Conservation (phyloP, 2,113 vertebrate genomes). For the Clarias batrachus region DNA sequence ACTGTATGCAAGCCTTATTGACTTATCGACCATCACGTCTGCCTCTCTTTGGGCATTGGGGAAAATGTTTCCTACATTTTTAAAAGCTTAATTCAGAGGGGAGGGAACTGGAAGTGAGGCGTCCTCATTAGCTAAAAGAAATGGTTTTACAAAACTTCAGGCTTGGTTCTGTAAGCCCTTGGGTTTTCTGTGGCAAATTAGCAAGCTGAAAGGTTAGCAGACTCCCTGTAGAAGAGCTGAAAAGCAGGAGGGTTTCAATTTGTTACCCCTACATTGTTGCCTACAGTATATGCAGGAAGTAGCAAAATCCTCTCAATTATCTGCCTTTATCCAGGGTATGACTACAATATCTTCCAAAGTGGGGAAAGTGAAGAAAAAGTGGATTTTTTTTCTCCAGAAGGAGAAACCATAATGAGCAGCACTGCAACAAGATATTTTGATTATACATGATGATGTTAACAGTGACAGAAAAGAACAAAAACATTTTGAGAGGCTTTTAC, state of each 20-base stretch:
- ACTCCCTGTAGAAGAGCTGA: slow-evolving; percentile 26
- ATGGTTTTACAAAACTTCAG: slow-evolving; percentile 36
- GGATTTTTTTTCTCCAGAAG: no score
- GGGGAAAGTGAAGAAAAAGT: background rate
- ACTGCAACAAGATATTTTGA: background rate
- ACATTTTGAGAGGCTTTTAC: background rate
- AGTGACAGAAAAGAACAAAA: background rate
- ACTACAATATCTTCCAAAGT: background rate
- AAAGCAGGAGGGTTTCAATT: background rate
- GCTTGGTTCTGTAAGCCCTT: slow-evolving; percentile 22
- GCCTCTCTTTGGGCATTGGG: slow-evolving; percentile 44
- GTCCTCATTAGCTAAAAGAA: slow-evolving; percentile 39
- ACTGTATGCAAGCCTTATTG: slow-evolving; percentile 39
- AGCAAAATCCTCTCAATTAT: slow-evolving; percentile 1
- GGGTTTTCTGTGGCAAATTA: slow-evolving; percentile 38
- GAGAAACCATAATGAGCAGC: background rate
- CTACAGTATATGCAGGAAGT: background rate
- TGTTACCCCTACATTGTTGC: background rate
- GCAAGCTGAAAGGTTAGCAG: slow-evolving; percentile 22
- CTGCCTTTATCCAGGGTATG: slow-evolving; percentile 4
- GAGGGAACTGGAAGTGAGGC: slow-evolving; percentile 30
- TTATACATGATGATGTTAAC: background rate
- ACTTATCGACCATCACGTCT: slow-evolving; percentile 57
- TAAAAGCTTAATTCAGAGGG: slow-evolving; percentile 30
- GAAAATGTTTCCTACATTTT: slow-evolving; percentile 53